Percentiles rank a stretch among this genome's conserved stretches.
Evolutionary conservation across 2,113 vertebrate species (phyloP).

Genomic region (Columba janthina): DNA sequence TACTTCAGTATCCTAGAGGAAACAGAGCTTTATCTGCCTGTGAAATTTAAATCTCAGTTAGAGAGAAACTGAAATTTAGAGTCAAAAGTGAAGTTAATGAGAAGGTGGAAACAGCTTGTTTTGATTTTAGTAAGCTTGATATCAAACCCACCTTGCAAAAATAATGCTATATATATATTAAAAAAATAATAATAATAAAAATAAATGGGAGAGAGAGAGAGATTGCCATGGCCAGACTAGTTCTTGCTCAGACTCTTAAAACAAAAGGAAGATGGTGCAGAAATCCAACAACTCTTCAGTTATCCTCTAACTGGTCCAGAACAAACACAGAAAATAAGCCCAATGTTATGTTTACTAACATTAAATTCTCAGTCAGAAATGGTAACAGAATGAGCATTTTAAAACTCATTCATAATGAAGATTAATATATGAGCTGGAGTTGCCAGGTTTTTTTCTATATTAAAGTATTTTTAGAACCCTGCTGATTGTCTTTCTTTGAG

Average conservation of each 20-base stretch:
- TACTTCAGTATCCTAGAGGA: too few species aligned
- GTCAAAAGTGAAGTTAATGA: neutral
- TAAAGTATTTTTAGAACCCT: neutral
- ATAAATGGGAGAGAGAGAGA: neutral
- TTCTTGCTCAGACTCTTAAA: neutral
- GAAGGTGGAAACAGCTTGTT: neutral
- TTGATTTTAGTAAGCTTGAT: neutral
- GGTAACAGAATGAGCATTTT: neutral
- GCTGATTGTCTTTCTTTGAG: neutral
- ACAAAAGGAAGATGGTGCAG: neutral
- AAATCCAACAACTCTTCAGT: neutral
- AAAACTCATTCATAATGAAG: neutral
- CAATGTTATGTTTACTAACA: neutral
- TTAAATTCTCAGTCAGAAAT: neutral
- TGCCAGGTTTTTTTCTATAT: neutral
- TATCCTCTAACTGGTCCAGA: neutral
- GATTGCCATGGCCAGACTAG: fast-evolving
- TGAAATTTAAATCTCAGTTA: neutral
- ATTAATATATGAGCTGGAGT: neutral
- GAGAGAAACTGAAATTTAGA: neutral
- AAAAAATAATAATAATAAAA: neutral
- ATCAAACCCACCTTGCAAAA: neutral
- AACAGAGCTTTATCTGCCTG: too few species aligned
- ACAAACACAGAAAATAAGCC: neutral
- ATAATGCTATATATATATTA: neutral